A percentile compares a stretch with the other conserved stretches of the same genome.
Conservation (phyloP, 35 echinoderm and acorn worm species). For the Patiria miniata region DNA sequence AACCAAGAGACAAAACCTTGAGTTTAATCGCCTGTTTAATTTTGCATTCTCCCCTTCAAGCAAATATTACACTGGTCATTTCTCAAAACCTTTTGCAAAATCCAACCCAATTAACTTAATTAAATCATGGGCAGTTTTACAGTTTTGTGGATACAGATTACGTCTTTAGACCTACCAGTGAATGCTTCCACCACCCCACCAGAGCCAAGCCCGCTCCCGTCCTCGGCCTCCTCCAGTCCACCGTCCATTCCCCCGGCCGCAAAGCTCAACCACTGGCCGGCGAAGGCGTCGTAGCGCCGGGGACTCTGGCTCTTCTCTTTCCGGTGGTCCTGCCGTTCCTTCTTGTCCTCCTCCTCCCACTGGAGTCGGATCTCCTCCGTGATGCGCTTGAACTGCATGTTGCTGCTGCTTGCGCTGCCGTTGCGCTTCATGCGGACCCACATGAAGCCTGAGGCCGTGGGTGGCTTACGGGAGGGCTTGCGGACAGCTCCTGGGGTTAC, state of each 20-base stretch:
- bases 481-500: conserved; percentile 13
- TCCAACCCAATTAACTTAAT: no score
- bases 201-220: background rate
- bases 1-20: no score
- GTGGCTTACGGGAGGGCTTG: conserved; percentile 69
- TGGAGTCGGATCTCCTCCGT: conserved; percentile 66
- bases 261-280: conserved; percentile 93
- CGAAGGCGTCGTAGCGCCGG: conserved; percentile 68
- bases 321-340: conserved; percentile 53
- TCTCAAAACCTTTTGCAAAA: no score
- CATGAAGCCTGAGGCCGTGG: conserved; percentile 80
- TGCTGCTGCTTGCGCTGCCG: conserved; percentile 13
- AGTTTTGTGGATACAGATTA: no score
- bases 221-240: background rate
- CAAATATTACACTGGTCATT: no score
- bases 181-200: conserved; percentile 64
- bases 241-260: conserved; percentile 46
- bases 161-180: conserved; percentile 61
- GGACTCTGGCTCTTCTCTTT: conserved; percentile 70
- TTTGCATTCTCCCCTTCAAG: no score
- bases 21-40: no score
- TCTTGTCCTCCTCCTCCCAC: conserved; percentile 91
- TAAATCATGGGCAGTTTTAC: no score
- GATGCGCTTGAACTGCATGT: conserved; percentile 62
- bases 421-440: conserved; percentile 77